Percentiles rank a stretch among this genome's conserved stretches.
phyloP scores from a whole-genome alignment of 1,140 invertebrate genomes.

The Megalopta genalis region DNA sequence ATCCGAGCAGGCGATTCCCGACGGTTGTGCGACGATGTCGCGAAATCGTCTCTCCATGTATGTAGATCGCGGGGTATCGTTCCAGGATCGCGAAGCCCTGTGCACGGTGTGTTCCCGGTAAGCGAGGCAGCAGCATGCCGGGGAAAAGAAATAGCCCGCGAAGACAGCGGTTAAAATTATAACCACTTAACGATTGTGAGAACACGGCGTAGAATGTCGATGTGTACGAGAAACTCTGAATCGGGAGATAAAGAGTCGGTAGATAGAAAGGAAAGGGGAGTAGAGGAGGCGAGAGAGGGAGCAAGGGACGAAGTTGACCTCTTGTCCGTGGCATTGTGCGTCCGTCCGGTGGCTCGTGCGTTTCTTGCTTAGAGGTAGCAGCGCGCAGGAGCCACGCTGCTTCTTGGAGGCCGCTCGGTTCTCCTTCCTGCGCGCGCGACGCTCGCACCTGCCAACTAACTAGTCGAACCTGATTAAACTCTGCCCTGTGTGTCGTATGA shows the following conservation, averaged over 20 bases:
- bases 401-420: constrained; percentile 61
- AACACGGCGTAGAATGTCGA: constrained; percentile 52
- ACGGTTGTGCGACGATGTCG: neutral
- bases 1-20: too few species aligned
- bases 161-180: constrained; percentile 58
- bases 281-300: neutral
- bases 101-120: neutral
- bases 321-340: constrained; percentile 67
- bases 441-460: constrained; percentile 78
- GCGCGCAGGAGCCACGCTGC: constrained; percentile 31
- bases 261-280: neutral
- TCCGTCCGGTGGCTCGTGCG: constrained; percentile 51
- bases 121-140: too few species aligned
- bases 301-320: constrained; percentile 9
- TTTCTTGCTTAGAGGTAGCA: constrained; percentile 45
- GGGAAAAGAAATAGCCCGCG: constrained; percentile 21
- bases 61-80: constrained; percentile 16
- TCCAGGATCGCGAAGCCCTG: neutral
- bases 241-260: constrained; percentile 35
- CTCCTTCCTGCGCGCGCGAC: constrained; percentile 56
- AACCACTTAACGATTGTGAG: constrained; percentile 68
- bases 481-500: constrained; percentile 75
- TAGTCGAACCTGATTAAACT: constrained; percentile 80
- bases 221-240: constrained; percentile 19
- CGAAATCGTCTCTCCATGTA: neutral